Conservation (phyloP, 2,113 vertebrate genomes). For the Urocolius indicus region DNA sequence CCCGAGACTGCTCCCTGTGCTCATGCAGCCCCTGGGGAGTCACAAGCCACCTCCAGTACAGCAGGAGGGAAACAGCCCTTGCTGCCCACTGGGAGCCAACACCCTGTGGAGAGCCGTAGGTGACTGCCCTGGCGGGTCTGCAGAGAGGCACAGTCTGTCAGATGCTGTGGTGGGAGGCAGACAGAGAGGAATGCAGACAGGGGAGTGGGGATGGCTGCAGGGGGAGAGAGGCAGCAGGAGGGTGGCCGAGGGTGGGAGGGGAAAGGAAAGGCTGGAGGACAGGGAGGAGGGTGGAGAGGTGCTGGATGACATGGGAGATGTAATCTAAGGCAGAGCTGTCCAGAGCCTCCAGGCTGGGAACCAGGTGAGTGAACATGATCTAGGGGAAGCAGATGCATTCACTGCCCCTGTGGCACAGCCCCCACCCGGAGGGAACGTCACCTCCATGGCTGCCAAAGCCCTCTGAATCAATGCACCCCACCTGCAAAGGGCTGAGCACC, state of each 20-base stretch:
- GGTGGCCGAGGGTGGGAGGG: not conserved
- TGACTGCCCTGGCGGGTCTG: rapidly evolving
- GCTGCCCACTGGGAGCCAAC: rapidly evolving
- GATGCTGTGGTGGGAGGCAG: not conserved
- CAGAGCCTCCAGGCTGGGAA: slow-evolving; percentile 23
- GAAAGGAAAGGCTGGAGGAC: not conserved
- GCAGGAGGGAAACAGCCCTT: not conserved
- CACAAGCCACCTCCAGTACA: not conserved
- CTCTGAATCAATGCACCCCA: not conserved
- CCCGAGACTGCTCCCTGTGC: not conserved
- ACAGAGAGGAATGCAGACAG: not conserved
- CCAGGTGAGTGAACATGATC: not conserved
- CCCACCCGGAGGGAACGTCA: not conserved
- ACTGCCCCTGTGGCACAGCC: not conserved
- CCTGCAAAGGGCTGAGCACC: not conserved
- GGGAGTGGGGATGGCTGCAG: not conserved
- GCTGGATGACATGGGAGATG: not conserved
- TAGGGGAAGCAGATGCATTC: not conserved
- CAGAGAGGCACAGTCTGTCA: not conserved
- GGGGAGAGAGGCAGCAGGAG: not conserved
- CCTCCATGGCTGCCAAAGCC: not conserved
- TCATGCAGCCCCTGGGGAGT: rapidly evolving
- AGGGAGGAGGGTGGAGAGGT: not conserved
- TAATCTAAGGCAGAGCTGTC: not conserved
- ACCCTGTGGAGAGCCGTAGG: not conserved